Percentiles rank a stretch among this genome's conserved stretches.
Conservation (phyloP, 92 coral and sea anemone genomes). For the Micromussa lordhowensis region DNA sequence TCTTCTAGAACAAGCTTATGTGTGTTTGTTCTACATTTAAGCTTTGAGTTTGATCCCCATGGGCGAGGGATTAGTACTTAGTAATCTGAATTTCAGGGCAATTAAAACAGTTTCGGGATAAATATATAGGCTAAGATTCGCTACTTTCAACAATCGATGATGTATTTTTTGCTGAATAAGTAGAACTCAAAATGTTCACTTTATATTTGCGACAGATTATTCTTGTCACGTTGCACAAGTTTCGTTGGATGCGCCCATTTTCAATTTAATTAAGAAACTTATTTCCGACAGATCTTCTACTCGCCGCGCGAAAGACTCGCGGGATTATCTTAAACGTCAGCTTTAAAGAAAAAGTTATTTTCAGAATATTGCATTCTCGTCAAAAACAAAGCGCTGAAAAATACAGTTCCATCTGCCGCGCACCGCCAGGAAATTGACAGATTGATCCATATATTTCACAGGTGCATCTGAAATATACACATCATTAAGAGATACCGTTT, state of each 20-base stretch:
- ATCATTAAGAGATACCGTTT: neutral
- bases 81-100: neutral
- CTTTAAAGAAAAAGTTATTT: neutral
- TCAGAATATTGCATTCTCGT: neutral
- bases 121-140: neutral
- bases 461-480: neutral
- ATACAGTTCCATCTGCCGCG: neutral
- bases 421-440: too few relatives aligned
- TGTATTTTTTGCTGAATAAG: too few relatives aligned
- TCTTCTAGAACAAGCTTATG: neutral
- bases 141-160: neutral
- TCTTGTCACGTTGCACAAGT: neutral
- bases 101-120: neutral
- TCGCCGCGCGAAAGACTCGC: neutral
- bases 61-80: neutral
- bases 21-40: too few relatives aligned
- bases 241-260: neutral
- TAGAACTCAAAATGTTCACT: neutral
- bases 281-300: neutral
- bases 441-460: neutral
- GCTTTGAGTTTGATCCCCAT: neutral
- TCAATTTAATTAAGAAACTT: neutral
- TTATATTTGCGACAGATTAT: too few relatives aligned
- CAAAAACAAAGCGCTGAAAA: neutral
- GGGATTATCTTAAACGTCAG: neutral